Conservation (phyloP, 2,888 invertebrate genomes). For the Amiota minor region DNA sequence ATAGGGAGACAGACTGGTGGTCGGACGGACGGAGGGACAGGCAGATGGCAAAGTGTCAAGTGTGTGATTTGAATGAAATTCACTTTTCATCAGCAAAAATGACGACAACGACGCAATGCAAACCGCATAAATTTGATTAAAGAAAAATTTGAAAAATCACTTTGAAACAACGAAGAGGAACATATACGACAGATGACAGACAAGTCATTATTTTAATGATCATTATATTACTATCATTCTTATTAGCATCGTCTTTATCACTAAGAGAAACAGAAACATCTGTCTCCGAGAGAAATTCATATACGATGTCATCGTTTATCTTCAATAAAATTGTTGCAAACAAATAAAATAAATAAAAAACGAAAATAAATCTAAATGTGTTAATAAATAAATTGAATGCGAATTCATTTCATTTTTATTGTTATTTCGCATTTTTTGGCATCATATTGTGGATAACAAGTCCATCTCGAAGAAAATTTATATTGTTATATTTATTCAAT, state of each 20-base stretch:
- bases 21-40: neutral
- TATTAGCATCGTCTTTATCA: neutral
- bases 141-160: no score
- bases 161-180: no score
- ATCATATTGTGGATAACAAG: no score
- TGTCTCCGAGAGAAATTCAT: neutral
- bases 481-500: no score
- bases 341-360: no score
- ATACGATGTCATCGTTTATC: neutral
- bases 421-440: no score
- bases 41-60: neutral
- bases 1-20: neutral
- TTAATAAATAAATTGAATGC: conserved; percentile 24
- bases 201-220: neutral
- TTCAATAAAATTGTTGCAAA: neutral
- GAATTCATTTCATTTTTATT: conserved; percentile 11
- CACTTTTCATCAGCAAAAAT: conserved; percentile 28
- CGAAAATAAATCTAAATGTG: conserved; percentile 5
- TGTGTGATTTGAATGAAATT: conserved; percentile 11
- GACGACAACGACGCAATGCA: conserved; percentile 25
- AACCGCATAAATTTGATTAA: neutral
- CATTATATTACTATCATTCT: conserved; percentile 9
- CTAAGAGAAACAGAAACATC: neutral
- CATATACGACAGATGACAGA: neutral
- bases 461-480: no score